Evolutionary conservation across 1,140 invertebrate species (phyloP).

Genomic region (Zaprionus lachaisei): DNA sequence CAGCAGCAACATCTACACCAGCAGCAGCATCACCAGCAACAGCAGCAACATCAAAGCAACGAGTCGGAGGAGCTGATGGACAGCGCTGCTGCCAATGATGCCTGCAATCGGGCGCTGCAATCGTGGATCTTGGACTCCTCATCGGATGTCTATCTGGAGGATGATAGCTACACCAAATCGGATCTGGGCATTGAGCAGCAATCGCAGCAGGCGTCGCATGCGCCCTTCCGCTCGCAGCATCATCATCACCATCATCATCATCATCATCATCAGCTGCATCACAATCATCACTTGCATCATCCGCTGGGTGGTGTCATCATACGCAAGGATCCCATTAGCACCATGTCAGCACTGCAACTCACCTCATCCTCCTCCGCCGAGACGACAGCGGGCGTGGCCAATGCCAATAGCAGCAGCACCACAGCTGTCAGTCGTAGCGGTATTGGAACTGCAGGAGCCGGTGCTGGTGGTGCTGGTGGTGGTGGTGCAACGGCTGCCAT

Average conservation of each 20-base stretch:
- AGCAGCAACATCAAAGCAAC: conserved; percentile 51
- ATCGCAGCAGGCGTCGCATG: conserved; percentile 39
- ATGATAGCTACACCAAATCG: conserved; percentile 83
- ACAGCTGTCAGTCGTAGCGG: background rate
- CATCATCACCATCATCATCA: conserved; percentile 66
- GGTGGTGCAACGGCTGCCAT: conserved; percentile 61
- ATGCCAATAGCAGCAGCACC: conserved; percentile 2
- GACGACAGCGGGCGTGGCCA: background rate
- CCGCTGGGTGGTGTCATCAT: conserved; percentile 75
- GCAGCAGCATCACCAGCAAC: conserved; percentile 39
- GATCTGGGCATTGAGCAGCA: conserved; percentile 80
- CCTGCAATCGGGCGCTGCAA: conserved; percentile 56
- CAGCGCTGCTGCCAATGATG: conserved; percentile 39
- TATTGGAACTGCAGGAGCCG: background rate
- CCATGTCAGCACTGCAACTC: conserved; percentile 87
- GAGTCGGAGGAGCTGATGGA: conserved; percentile 69
- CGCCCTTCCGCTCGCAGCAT: conserved; percentile 10
- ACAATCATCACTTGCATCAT: conserved; percentile 44
- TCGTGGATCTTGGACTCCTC: conserved; percentile 82
- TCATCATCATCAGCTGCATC: conserved; percentile 53
- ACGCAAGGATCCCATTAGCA: conserved; percentile 86
- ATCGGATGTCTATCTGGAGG: conserved; percentile 81
- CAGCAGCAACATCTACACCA: conserved; percentile 59
- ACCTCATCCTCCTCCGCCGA: conserved; percentile 9
- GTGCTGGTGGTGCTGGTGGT: conserved; percentile 18